A percentile compares a stretch with the other conserved stretches of the same genome.
Evolutionary conservation across 2,113 vertebrate genomes (phyloP).

Genomic region (Panthera tigris): DNA sequence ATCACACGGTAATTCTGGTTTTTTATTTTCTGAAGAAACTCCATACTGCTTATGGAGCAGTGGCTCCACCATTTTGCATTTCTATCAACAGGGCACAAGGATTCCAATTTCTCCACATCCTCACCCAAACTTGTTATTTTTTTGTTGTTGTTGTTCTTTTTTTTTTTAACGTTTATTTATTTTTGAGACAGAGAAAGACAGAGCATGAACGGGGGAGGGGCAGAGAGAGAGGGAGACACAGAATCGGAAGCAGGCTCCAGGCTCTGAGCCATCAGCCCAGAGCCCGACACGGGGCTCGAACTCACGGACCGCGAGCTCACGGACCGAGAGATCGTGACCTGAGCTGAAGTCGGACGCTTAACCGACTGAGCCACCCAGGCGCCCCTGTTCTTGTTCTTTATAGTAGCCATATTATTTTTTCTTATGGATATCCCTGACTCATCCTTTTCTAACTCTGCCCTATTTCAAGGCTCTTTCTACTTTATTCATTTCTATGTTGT

Average conservation of each 20-base stretch:
- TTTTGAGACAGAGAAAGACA: no score
- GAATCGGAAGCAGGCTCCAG: no score
- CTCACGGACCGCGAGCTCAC: no score
- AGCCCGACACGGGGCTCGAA: no score
- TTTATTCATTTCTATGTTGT: neutral
- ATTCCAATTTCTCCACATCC: neutral
- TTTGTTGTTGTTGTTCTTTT: no score
- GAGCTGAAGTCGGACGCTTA: no score
- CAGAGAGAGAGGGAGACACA: no score
- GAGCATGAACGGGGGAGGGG: no score
- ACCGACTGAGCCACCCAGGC: no score
- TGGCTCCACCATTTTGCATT: neutral
- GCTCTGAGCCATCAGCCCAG: no score
- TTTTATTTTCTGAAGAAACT: neutral
- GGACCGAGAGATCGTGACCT: fast-evolving
- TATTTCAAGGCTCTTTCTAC: neutral
- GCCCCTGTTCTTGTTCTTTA: no score
- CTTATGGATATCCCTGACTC: neutral
- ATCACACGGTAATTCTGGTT: neutral
- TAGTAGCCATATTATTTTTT: slow-evolving; percentile 26
- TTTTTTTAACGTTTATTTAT: neutral
- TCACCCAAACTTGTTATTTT: neutral
- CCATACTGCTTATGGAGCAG: neutral
- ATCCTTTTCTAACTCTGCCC: neutral
- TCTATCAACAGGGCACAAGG: neutral